Evolutionary conservation across 2,113 vertebrate genomes (phyloP).

Genomic region (Poecilia latipinna): DNA sequence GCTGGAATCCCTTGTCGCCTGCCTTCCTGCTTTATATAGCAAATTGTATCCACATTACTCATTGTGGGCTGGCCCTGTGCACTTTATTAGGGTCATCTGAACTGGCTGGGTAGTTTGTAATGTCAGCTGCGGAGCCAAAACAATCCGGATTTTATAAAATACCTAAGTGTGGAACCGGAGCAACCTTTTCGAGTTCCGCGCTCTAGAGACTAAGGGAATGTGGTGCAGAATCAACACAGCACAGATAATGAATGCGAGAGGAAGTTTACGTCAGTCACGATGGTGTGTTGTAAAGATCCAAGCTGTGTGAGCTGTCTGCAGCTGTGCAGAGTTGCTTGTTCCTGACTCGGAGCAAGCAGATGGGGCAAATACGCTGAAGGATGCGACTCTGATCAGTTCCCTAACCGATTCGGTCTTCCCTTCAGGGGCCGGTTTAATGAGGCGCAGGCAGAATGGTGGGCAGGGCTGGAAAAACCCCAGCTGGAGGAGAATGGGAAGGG

Average conservation of each 20-base stretch:
- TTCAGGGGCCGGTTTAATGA: slow-evolving; percentile 71
- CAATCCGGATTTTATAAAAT: not conserved
- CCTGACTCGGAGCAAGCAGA: slow-evolving; percentile 52
- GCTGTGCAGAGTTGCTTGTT: slow-evolving; percentile 50
- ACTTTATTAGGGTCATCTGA: slow-evolving; percentile 29
- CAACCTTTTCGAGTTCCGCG: not conserved
- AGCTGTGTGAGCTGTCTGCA: slow-evolving; percentile 35
- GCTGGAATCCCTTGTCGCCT: slow-evolving; percentile 9
- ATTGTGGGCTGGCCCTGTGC: slow-evolving; percentile 21
- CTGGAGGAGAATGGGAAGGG: slow-evolving; percentile 64
- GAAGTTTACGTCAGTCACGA: slow-evolving; percentile 26
- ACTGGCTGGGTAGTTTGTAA: slow-evolving; percentile 46
- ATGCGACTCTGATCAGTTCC: slow-evolving; percentile 37
- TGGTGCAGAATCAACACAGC: not conserved
- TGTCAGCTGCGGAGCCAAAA: slow-evolving; percentile 31
- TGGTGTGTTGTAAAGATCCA: slow-evolving; percentile 20
- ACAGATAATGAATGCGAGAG: slow-evolving; percentile 16
- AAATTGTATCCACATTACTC: slow-evolving; percentile 53
- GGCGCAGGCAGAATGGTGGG: slow-evolving; percentile 62
- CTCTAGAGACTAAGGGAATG: not conserved
- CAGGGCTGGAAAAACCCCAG: slow-evolving; percentile 63
- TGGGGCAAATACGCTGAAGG: slow-evolving; percentile 61
- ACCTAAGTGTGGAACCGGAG: not conserved
- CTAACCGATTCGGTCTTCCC: slow-evolving; percentile 25
- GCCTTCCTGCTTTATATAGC: slow-evolving; percentile 42